A percentile compares a stretch with the other conserved stretches of the same genome.
Conservation (phyloP, 2,113 vertebrate species). For the Callospermophilus lateralis region DNA sequence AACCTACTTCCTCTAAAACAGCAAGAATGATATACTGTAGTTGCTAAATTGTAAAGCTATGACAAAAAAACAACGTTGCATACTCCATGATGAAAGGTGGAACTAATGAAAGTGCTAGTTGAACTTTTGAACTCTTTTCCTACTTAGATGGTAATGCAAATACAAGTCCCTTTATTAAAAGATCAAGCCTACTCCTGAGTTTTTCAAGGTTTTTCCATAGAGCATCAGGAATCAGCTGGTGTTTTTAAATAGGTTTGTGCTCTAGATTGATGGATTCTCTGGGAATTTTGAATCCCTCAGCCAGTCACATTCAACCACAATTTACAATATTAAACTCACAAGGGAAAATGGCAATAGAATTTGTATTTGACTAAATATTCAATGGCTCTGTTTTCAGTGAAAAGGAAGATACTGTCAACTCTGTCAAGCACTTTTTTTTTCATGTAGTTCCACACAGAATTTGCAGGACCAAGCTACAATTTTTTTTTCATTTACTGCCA, state of each 20-base stretch:
- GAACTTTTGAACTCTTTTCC: neutral
- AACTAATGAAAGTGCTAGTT: slow-evolving; percentile 13
- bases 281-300: neutral
- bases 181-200: neutral
- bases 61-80: neutral
- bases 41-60: neutral
- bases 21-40: neutral
- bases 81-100: neutral
- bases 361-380: neutral
- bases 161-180: neutral
- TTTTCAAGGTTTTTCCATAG: neutral
- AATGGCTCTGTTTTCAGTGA: neutral
- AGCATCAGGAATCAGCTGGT: neutral
- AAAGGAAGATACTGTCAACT: neutral
- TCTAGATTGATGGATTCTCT: neutral
- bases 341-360: neutral
- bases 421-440: neutral
- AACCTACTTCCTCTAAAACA: slow-evolving; percentile 13
- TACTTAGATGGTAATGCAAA: neutral
- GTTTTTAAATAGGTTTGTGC: neutral
- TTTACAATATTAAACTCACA: neutral
- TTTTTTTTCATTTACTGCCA: neutral
- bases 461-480: neutral
- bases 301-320: neutral
- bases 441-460: neutral